These are phyloP conservation scores for Oncorhynchus clarkii DNA, from an alignment of 2,113 vertebrate genomes.

Conservation along the genomic window DNA sequence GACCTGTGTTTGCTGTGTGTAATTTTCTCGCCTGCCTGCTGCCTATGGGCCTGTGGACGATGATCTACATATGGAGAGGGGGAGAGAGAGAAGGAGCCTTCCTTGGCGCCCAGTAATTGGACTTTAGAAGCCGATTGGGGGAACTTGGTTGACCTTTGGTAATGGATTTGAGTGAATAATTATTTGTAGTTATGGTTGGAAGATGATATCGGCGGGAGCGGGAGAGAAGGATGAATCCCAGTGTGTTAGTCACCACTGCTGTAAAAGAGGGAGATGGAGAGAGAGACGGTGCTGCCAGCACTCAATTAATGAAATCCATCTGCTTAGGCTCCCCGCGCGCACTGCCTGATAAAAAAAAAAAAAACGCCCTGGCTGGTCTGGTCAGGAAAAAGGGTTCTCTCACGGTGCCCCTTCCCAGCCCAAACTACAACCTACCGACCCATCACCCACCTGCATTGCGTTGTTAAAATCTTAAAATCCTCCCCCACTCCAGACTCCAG, in stretches of 20 bases:
- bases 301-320: constrained; percentile 79
- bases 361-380: constrained; percentile 45
- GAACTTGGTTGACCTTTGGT: constrained; percentile 74
- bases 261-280: constrained; percentile 38
- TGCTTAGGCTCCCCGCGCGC: constrained; percentile 65
- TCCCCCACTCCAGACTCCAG: too few relatives aligned
- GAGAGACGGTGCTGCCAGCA: constrained; percentile 58
- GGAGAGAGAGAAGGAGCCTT: constrained; percentile 57
- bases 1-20: constrained; percentile 58
- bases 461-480: constrained; percentile 64
- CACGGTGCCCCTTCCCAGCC: constrained; percentile 47
- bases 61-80: constrained; percentile 28
- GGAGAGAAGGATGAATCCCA: constrained; percentile 63
- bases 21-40: constrained; percentile 55
- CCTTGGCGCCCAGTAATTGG: constrained; percentile 66
- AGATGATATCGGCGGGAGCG: constrained; percentile 65
- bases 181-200: constrained; percentile 77
- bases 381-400: constrained; percentile 59
- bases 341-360: constrained; percentile 45
- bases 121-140: constrained; percentile 71
- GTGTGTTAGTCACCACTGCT: constrained; percentile 72
- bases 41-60: constrained; percentile 60
- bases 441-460: constrained; percentile 61
- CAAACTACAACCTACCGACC: constrained; percentile 40
- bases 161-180: constrained; percentile 80